Base-by-base conservation (phyloP, 2,888 invertebrate genomes). In the Mythimna lalbum region DNA sequence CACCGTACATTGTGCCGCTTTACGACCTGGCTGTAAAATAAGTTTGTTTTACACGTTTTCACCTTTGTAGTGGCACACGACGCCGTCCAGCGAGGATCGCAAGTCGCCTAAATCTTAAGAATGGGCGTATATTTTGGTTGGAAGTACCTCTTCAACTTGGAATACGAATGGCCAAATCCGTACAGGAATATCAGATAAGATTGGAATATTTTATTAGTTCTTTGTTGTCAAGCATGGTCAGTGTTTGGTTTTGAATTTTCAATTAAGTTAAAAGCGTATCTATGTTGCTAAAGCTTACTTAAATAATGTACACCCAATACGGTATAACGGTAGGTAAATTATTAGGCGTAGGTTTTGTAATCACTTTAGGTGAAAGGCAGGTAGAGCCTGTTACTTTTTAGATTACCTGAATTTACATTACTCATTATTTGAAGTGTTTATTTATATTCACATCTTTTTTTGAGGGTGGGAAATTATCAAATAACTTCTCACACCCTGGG, bases 11-110 rank as follows among this genome's bases (percentile, higher is more conserved):
- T 80, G 83, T 81, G 69, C 72, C 84, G 78, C 69, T 90, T 90
- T 90, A 91, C 88, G 89, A 83, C 84, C 75, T 60, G 72, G 81
- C 74, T 85, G 86, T 84, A 84, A 87, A 90, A 90, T 88, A 90
- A 88, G 87, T 88, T 87, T 85, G 78, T 84, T 88, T 88, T 86
- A 89, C 88, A 87, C 87, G 85, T 89, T 86, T 84, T 81, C 85
- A 84, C 87, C 86, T 89, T 86, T 89, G 86, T 88, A 72, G 79
- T 83, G 60, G 66, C 50, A 73, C 66, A 80, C 63, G 69, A 63
- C 49, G 64, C 65, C 19, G 64, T 61, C 78, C 50, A 56, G 60
- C 59, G 73, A 60, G 75, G 78, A 76, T 76, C 73, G 69, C 66
- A 73, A 69, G 70, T 33, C 75, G 73, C 70, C 69, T 79, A 83